Conservation (phyloP, 2,797 vertebrate species). For the Selene dorsalis region DNA sequence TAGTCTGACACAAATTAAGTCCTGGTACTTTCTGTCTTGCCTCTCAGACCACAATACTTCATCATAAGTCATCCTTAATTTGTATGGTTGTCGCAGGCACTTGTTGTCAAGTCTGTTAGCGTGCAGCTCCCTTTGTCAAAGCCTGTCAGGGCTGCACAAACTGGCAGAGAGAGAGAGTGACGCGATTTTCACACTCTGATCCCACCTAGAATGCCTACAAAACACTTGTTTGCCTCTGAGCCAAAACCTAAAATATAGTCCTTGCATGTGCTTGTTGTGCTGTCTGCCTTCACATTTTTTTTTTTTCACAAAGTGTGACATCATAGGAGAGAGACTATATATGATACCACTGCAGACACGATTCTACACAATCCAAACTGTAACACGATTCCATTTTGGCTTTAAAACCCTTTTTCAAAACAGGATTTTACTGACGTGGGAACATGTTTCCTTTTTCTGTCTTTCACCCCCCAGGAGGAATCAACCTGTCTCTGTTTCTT, state of each 20-base stretch:
- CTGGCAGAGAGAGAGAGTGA: constrained; percentile 52
- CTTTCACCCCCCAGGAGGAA: constrained; percentile 58
- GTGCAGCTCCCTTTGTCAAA: constrained; percentile 76
- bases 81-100: constrained; percentile 78
- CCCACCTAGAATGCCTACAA: constrained; percentile 48
- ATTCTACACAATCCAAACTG: not conserved
- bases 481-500: constrained; percentile 62
- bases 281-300: constrained; percentile 24
- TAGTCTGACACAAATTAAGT: constrained; percentile 84
- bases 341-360: not conserved
- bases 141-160: constrained; percentile 62
- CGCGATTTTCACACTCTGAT: constrained; percentile 62
- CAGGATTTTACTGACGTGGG: constrained; percentile 41
- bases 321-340: constrained; percentile 7
- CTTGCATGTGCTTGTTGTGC: constrained; percentile 1
- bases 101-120: constrained; percentile 78
- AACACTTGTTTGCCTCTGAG: constrained; percentile 60
- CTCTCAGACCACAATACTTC: constrained; percentile 83
- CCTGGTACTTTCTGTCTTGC: constrained; percentile 80
- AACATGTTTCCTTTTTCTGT: constrained; percentile 50
- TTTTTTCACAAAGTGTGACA: constrained; percentile 22
- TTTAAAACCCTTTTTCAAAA: constrained; percentile 38
- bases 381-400: constrained; percentile 8
- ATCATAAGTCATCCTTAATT: constrained; percentile 84
- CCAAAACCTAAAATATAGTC: constrained; percentile 58